Evolutionary conservation across 2,888 invertebrate genomes (phyloP), one percentile per base, ranked within the genome.

Genomic region (Pediacus dermestoides): DNA sequence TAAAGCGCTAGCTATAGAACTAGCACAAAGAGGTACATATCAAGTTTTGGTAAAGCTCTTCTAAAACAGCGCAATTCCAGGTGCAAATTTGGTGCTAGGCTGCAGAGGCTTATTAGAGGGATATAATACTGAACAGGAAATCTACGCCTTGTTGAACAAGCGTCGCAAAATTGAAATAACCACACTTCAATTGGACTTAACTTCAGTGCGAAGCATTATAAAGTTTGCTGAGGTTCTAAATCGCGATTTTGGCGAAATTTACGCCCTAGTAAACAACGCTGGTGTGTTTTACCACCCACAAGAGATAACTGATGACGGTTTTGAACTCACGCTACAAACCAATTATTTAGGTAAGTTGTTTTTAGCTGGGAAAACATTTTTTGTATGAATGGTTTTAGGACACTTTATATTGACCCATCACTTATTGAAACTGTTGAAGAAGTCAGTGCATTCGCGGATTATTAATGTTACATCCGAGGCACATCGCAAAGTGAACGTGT

Each of bases 271-370:
- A 27, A 76, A 76, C 56, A 76, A 76, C 56, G 76, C 76, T 12
- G 76, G 72, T 10, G 64, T 76, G 8, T 75, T 76, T 64, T 72
- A 72, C 56, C 66, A 70, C 50, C 71, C 70, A n/a, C 70, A 69
- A 43, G 50, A 62, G 40, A 44, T 70, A 38, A 76, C 76, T 2
- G 64, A 63, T 34, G 74, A 77, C 60, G 67, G 70, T 11, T 73
- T 72, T 57, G 76, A 77, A 55, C 58, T 70, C 27, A 75, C 74
- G 7, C 72, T 74, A 53, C 76, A 76, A 58, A 73, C 72, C 6
- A 77, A 77, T 59, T 75, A 75, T 62, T 63, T 77, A 42, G 73
- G 74, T 72, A 57, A 47, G 58, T 44, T 13, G n/a, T 26, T 36
- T 15, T 35, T 23, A 26, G n/a, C n/a, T n/a, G n/a, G n/a, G n/a